A percentile compares a stretch with the other conserved stretches of the same genome.
Evolutionary conservation across 2,113 vertebrate species (phyloP).

Genomic region (Myotis yumanensis): DNA sequence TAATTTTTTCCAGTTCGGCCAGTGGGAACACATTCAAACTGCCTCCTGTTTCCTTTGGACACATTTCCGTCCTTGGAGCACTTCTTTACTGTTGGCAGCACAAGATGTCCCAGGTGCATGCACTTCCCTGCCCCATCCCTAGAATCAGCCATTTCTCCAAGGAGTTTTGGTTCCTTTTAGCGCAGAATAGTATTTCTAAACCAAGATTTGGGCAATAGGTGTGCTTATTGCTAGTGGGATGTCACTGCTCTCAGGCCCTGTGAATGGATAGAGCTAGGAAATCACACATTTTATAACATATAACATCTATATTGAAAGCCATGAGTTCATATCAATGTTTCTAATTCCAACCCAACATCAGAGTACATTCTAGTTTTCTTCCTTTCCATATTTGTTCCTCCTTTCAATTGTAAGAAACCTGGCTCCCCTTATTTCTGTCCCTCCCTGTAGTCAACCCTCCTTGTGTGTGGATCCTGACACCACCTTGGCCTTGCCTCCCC

Average conservation of each 20-base stretch:
- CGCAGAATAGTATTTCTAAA: neutral
- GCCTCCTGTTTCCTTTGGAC: neutral
- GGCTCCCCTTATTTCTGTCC: neutral
- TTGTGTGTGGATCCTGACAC: neutral
- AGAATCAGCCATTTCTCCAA: neutral
- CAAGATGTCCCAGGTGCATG: neutral
- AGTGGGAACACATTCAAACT: neutral
- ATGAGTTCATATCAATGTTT: neutral
- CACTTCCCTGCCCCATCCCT: neutral
- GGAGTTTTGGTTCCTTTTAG: neutral
- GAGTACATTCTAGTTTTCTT: neutral
- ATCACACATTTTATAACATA: neutral
- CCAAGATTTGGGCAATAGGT: neutral
- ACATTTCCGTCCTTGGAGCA: neutral
- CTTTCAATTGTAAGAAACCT: neutral
- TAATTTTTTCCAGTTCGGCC: neutral
- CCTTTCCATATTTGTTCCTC: neutral
- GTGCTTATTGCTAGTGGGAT: neutral
- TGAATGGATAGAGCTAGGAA: neutral
- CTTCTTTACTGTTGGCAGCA: neutral
- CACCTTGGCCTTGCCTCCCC: neutral
- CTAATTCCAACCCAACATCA: neutral
- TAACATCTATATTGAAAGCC: neutral
- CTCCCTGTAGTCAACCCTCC: neutral
- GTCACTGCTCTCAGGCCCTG: neutral